These are phyloP conservation scores for Micropoecilia bifurca DNA, from an alignment of 2,797 vertebrate species.

Conservation along the genomic window DNA sequence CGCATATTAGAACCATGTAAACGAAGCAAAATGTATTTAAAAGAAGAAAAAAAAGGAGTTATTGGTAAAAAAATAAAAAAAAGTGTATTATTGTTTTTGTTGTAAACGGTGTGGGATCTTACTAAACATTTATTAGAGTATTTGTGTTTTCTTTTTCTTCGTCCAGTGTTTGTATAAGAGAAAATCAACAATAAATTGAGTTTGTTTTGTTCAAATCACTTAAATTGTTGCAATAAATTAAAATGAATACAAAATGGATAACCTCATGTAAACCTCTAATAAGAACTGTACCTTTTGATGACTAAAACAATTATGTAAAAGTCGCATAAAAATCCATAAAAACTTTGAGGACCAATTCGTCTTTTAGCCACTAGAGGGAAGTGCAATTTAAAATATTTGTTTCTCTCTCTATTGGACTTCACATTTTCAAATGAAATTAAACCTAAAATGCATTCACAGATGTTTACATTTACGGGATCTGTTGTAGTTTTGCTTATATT, in stretches of 20 bases:
- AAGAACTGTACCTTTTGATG: not conserved
- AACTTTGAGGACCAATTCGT: not conserved
- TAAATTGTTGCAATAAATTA: no score
- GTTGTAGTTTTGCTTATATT: not conserved
- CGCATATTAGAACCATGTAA: not conserved
- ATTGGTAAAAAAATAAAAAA: not conserved
- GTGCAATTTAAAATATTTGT: not conserved
- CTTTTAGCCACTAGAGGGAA: conserved; percentile 42
- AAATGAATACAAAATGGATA: no score
- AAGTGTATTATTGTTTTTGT: not conserved
- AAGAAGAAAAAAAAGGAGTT: not conserved
- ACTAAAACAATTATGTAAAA: not conserved
- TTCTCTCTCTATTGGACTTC: not conserved
- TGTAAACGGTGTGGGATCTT: not conserved
- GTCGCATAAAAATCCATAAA: not conserved
- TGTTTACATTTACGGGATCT: not conserved
- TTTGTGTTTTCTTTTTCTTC: not conserved
- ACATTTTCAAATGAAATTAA: not conserved
- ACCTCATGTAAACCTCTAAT: no score
- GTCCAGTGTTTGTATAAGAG: not conserved
- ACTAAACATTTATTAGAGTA: not conserved
- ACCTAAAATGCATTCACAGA: not conserved
- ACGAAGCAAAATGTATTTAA: not conserved
- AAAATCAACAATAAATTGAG: no score
- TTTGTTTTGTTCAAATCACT: not conserved